phyloP scores from a whole-genome alignment of 2,113 vertebrate species.

The Phocoena sinus region DNA sequence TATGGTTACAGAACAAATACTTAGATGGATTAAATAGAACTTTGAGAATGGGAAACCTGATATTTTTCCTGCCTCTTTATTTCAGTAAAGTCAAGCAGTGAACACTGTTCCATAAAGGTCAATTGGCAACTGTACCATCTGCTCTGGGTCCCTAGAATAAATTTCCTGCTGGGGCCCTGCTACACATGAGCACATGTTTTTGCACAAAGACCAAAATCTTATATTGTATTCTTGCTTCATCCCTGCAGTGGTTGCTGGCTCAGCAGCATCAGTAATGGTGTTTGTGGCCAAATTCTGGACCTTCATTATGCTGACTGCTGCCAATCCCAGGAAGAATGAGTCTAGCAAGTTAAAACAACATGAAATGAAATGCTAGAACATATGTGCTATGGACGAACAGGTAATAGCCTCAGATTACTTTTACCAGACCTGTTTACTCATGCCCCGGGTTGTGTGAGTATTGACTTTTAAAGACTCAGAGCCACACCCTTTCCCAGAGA shows the following conservation, averaged over 20 bases:
- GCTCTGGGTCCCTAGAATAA: constrained; percentile 46
- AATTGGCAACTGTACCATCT: constrained; percentile 58
- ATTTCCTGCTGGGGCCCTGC: constrained; percentile 28
- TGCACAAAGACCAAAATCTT: constrained; percentile 50
- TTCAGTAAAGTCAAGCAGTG: constrained; percentile 45
- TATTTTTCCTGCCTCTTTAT: not conserved
- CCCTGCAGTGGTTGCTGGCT: not conserved
- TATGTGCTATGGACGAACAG: not conserved
- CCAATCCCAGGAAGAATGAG: not conserved
- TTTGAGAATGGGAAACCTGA: not conserved
- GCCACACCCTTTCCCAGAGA: not conserved
- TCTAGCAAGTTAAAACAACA: not conserved
- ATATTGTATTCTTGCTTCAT: constrained; percentile 10
- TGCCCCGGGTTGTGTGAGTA: not conserved
- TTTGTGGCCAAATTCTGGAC: constrained; percentile 18
- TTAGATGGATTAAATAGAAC: not conserved
- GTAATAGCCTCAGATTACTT: not conserved
- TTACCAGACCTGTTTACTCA: not conserved
- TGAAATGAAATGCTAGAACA: not conserved
- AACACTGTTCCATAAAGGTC: constrained; percentile 59
- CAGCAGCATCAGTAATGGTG: not conserved
- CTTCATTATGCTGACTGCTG: not conserved
- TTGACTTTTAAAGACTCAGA: not conserved
- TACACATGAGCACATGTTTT: constrained; percentile 60
- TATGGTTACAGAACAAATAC: not conserved